Evolutionary conservation across 2,797 vertebrate species (phyloP).

Genomic region (Nyctalus aviator): DNA sequence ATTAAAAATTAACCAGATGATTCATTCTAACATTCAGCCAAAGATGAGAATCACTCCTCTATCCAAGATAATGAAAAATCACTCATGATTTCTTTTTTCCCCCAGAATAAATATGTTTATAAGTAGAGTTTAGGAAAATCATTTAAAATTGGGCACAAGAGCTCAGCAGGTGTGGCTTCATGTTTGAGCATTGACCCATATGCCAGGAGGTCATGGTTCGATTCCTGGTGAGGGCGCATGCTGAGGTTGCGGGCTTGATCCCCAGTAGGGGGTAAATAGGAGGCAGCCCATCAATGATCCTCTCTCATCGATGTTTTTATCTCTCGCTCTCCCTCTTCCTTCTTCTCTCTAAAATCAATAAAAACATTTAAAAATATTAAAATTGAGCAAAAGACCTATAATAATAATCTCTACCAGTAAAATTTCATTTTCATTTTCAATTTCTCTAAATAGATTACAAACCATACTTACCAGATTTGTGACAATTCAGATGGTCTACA

Average conservation of each 20-base stretch:
- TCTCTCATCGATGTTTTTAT: too few species aligned
- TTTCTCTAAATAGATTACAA: background rate
- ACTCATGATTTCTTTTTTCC: background rate
- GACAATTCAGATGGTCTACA: conserved; percentile 89
- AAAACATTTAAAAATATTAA: background rate
- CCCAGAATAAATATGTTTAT: background rate
- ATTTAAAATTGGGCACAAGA: conserved; percentile 9
- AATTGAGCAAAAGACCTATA: background rate
- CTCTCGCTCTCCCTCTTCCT: too few species aligned
- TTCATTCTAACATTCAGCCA: background rate
- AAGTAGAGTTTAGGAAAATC: conserved; percentile 12
- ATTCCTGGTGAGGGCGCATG: too few species aligned
- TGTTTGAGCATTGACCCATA: too few species aligned
- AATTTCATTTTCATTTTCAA: conserved; percentile 19
- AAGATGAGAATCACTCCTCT: background rate
- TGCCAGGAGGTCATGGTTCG: too few species aligned
- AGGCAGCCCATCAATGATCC: too few species aligned
- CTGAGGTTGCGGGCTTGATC: too few species aligned
- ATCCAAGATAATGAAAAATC: background rate
- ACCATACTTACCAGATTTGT: conserved; percentile 84
- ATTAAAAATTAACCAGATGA: conserved; percentile 10
- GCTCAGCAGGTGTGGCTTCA: too few species aligned
- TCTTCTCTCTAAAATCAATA: too few species aligned
- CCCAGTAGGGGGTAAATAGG: too few species aligned
- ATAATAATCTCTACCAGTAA: background rate